Evolutionary conservation across 92 coral and sea anemone species (phyloP).

Genomic region (Isaurus tuberculatus): DNA sequence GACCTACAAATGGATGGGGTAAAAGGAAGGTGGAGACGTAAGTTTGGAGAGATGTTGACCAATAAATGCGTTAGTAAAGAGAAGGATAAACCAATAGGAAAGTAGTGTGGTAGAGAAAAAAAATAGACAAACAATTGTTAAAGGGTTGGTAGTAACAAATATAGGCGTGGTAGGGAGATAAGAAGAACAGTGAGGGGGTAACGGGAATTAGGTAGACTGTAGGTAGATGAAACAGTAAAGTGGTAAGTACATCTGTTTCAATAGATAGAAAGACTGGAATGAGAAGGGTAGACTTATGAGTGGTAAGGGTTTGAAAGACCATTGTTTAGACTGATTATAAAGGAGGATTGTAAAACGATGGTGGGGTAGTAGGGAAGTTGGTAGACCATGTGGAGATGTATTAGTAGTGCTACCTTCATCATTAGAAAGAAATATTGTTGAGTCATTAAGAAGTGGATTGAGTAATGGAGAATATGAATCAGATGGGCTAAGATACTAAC

Average conservation of each 20-base stretch:
- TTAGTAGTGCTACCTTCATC: too few relatives aligned
- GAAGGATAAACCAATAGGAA: background rate
- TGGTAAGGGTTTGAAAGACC: background rate
- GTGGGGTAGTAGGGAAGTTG: too few relatives aligned
- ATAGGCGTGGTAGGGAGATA: background rate
- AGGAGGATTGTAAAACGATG: too few relatives aligned
- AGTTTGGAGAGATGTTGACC: background rate
- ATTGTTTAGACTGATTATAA: too few relatives aligned
- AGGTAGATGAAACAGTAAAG: too few relatives aligned
- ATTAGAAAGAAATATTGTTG: too few relatives aligned
- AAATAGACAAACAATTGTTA: background rate
- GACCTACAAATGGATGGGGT: background rate
- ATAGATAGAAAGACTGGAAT: background rate
- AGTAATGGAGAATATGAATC: too few relatives aligned
- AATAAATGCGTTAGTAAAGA: background rate
- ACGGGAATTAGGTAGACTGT: background rate
- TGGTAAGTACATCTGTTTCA: background rate
- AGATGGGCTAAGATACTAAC: too few relatives aligned
- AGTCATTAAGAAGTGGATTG: too few relatives aligned
- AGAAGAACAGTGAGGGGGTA: background rate
- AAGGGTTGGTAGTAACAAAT: background rate
- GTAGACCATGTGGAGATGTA: background rate
- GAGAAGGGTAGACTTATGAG: background rate
- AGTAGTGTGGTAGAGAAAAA: background rate
- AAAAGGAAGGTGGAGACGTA: too few relatives aligned